Evolutionary conservation across 1,140 invertebrate species (phyloP).

Genomic region (Drosophila nikananu): DNA sequence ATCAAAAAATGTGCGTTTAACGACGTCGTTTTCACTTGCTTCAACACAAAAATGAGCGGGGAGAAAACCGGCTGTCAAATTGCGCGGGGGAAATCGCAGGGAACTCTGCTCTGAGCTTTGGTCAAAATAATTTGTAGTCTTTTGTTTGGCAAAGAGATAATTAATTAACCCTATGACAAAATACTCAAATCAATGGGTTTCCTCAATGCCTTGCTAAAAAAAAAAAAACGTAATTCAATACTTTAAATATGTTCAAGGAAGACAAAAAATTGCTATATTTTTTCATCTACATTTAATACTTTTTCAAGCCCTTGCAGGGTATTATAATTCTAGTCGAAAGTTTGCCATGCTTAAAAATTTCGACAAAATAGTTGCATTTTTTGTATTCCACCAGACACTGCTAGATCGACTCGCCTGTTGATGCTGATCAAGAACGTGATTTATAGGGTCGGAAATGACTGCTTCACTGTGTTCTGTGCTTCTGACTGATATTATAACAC

Average conservation of each 20-base stretch:
- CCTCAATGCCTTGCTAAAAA: not conserved
- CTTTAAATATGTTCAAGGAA: conserved; percentile 4
- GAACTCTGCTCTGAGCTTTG: not conserved
- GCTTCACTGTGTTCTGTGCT: too few relatives aligned
- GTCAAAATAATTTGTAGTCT: not conserved
- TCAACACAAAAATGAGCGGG: conserved; percentile 8
- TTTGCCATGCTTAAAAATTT: too few relatives aligned
- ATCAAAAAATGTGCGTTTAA: conserved; percentile 58
- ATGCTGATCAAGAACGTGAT: too few relatives aligned
- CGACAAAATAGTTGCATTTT: too few relatives aligned
- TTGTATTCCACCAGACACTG: too few relatives aligned
- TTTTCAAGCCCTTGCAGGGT: too few relatives aligned
- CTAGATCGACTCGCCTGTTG: too few relatives aligned
- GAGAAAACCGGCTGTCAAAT: conserved; percentile 45
- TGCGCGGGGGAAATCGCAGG: conserved; percentile 30
- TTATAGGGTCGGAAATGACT: too few relatives aligned
- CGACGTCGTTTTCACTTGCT: conserved; percentile 70
- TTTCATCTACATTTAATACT: not conserved
- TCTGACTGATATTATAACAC: too few relatives aligned
- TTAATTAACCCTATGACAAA: not conserved
- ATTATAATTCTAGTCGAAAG: too few relatives aligned
- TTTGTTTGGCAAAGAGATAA: not conserved
- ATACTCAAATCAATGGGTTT: not conserved
- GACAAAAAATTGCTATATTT: not conserved
- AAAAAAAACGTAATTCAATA: conserved; percentile 18